phyloP scores from a whole-genome alignment of 2,888 invertebrate species.

The Oscheius onirici region DNA sequence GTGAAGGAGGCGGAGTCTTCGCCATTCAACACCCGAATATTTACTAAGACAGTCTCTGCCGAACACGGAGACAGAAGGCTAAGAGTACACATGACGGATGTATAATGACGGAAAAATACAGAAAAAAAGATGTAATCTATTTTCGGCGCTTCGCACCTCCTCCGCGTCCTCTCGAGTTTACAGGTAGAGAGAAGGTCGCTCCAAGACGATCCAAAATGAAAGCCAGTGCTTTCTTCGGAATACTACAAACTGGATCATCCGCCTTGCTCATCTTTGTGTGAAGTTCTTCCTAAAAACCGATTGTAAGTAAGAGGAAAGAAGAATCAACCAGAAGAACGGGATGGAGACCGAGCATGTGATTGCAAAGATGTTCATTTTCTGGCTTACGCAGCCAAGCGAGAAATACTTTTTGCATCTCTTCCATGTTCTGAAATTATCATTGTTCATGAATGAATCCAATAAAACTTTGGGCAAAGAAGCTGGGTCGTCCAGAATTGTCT shows the following conservation, averaged over 20 bases:
- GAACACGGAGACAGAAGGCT: not conserved
- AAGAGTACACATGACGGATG: slow-evolving; percentile 4
- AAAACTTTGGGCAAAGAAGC: slow-evolving; percentile 16
- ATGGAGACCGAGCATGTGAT: slow-evolving; percentile 57
- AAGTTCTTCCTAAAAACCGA: slow-evolving; percentile 55
- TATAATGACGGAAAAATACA: not conserved
- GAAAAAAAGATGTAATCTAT: not conserved
- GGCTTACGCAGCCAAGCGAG: slow-evolving; percentile 57
- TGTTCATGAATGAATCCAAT: not conserved
- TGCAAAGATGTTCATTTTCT: slow-evolving; percentile 55
- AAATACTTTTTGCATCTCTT: slow-evolving; percentile 36
- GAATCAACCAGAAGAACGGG: slow-evolving; percentile 56
- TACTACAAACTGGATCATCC: slow-evolving; percentile 44
- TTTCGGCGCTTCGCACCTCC: not conserved
- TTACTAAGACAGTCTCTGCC: slow-evolving; percentile 23
- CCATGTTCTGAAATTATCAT: slow-evolving; percentile 22
- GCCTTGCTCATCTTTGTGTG: slow-evolving; percentile 41
- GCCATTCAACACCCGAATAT: slow-evolving; percentile 26
- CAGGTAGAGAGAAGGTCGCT: slow-evolving; percentile 43
- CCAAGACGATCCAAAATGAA: slow-evolving; percentile 39
- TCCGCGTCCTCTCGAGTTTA: not conserved
- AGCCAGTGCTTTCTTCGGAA: slow-evolving; percentile 47
- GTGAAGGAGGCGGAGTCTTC: not conserved
- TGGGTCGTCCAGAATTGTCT: slow-evolving; percentile 34
- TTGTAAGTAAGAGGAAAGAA: not conserved